Conservation (phyloP, 2,888 invertebrate species). For the Meiosimyza decipiens region DNA sequence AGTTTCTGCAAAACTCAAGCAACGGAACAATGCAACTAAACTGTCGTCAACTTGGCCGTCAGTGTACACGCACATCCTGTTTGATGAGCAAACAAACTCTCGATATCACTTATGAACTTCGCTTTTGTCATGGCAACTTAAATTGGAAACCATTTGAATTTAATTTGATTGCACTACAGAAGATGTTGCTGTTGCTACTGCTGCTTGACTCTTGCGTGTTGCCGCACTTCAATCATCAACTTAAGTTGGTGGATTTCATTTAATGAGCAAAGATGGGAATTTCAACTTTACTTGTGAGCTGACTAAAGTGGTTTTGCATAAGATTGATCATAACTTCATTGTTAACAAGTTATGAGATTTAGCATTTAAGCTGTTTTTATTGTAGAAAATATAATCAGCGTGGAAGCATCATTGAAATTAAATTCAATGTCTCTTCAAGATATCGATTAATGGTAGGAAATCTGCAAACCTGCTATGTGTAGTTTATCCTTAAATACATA, state of each 20-base stretch:
- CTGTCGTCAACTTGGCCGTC: neutral
- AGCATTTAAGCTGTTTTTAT: no score
- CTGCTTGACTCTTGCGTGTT: slow-evolving; percentile 4
- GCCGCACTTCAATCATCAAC: slow-evolving; percentile 19
- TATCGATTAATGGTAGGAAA: no score
- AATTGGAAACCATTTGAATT: slow-evolving; percentile 47
- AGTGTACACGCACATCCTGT: neutral
- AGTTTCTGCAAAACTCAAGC: neutral
- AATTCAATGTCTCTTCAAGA: no score
- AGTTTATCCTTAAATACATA: no score
- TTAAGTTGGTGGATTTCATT: slow-evolving; percentile 9
- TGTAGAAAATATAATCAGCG: no score
- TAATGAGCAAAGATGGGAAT: neutral
- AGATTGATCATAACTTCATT: no score
- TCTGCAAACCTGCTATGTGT: no score
- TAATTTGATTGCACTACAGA: slow-evolving; percentile 48
- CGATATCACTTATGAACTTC: slow-evolving; percentile 4
- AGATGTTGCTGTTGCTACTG: slow-evolving; percentile 21
- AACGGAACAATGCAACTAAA: slow-evolving; percentile 8
- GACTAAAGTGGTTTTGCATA: no score
- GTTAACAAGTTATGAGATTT: no score
- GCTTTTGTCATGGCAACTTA: slow-evolving; percentile 37
- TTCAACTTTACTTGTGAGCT: no score
- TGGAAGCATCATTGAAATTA: no score
- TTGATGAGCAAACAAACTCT: neutral